Evolutionary conservation across 2,888 invertebrate genomes (phyloP).

Genomic region (Argyresthia albistria): DNA sequence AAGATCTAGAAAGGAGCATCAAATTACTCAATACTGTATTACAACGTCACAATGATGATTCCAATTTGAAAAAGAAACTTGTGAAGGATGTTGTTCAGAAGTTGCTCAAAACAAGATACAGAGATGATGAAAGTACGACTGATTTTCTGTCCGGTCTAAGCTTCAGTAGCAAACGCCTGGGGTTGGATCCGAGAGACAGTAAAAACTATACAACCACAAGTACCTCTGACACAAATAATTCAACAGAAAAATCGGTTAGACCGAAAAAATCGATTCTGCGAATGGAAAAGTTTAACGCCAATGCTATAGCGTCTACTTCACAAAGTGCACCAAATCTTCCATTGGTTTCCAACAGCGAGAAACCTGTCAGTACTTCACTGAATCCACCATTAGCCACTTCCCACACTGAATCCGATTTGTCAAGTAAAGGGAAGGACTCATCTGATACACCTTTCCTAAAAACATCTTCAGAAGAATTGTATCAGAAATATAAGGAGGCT

Average conservation of each 20-base stretch:
- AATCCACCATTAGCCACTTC: slow-evolving; percentile 16
- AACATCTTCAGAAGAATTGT: slow-evolving; percentile 55
- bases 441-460: slow-evolving; percentile 35
- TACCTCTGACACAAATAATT: slow-evolving; percentile 48
- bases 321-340: slow-evolving; percentile 60
- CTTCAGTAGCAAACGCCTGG: slow-evolving; percentile 36
- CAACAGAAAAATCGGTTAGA: slow-evolving; percentile 24
- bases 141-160: slow-evolving; percentile 62
- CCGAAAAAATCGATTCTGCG: slow-evolving; percentile 60
- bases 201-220: slow-evolving; percentile 41
- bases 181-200: slow-evolving; percentile 16
- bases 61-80: slow-evolving; percentile 73
- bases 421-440: slow-evolving; percentile 40
- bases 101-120: slow-evolving; percentile 72
- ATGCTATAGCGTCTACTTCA: slow-evolving; percentile 45
- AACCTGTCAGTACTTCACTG: slow-evolving; percentile 12
- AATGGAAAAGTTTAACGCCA: slow-evolving; percentile 45
- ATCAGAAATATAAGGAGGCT: slow-evolving; percentile 52
- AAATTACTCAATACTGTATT: slow-evolving; percentile 72
- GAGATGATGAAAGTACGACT: slow-evolving; percentile 66
- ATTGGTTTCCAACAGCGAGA: slow-evolving; percentile 30
- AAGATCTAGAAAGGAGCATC: slow-evolving; percentile 75
- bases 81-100: slow-evolving; percentile 76
- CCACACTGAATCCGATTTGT: slow-evolving; percentile 47
- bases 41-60: slow-evolving; percentile 72